These are phyloP conservation scores for Dreissena rostriformis DNA, from an alignment of 1,140 invertebrate genomes.

Conservation along the genomic window DNA sequence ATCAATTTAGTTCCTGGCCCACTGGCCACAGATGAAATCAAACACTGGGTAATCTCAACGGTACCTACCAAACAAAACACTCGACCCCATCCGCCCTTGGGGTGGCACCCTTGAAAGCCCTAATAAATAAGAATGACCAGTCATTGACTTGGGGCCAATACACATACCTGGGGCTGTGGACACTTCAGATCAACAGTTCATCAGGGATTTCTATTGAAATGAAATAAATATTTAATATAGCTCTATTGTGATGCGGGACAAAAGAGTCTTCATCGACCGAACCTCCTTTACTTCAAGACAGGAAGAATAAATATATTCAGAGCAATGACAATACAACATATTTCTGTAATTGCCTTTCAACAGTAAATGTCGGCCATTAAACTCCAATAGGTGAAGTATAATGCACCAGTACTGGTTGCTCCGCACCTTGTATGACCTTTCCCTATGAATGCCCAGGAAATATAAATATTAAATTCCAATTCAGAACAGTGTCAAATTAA, in stretches of 20 bases:
- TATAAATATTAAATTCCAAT: constrained; percentile 26
- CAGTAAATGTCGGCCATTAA: background rate
- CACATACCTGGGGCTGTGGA: background rate
- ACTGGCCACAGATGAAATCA: background rate
- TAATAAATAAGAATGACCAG: background rate
- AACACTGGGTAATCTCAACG: background rate
- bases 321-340: background rate
- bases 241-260: constrained; percentile 18
- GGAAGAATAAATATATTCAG: constrained; percentile 44
- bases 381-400: background rate
- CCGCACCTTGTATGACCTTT: constrained; percentile 8
- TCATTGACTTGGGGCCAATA: background rate
- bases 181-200: constrained; percentile 26
- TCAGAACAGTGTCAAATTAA: constrained; percentile 2
- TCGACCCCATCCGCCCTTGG: background rate
- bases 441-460: constrained; percentile 1
- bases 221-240: constrained; percentile 43
- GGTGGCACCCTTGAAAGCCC: background rate
- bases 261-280: background rate
- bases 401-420: background rate
- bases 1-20: background rate
- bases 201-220: constrained; percentile 21
- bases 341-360: background rate
- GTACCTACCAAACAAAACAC: background rate
- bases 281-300: constrained; percentile 7